phyloP scores from a whole-genome alignment of 2,888 invertebrate genomes.

The Agonum fuliginosum region DNA sequence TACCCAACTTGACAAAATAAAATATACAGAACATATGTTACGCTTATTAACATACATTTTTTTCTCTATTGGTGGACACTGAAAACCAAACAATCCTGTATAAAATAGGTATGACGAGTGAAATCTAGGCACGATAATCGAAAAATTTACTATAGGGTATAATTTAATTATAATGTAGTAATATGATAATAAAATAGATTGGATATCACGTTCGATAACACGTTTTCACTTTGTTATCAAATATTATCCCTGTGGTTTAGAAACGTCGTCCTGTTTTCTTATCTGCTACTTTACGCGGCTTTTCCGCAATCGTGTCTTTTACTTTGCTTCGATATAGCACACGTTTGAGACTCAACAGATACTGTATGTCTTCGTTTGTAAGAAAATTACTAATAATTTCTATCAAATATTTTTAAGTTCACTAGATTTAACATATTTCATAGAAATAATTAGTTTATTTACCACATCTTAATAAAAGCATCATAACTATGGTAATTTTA shows the following conservation, averaged over 20 bases:
- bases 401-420: too few relatives aligned
- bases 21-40: background rate
- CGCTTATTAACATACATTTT: background rate
- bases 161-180: background rate
- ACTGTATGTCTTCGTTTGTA: background rate
- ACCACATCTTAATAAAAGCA: too few relatives aligned
- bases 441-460: too few relatives aligned
- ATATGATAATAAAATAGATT: background rate
- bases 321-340: background rate
- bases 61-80: too few relatives aligned
- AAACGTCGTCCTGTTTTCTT: background rate
- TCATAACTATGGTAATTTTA: too few relatives aligned
- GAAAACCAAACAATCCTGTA: too few relatives aligned
- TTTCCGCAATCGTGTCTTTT: background rate
- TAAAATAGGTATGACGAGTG: too few relatives aligned
- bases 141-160: background rate
- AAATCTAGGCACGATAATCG: background rate
- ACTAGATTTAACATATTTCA: too few relatives aligned
- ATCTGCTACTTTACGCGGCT: background rate
- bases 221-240: slow-evolving; percentile 10
- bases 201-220: background rate
- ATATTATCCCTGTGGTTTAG: background rate
- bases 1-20: background rate
- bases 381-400: too few relatives aligned
- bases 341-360: slow-evolving; percentile 7